Evolutionary conservation across 2,888 invertebrate species (phyloP).

Genomic region (Pyrochroa serraticornis): DNA sequence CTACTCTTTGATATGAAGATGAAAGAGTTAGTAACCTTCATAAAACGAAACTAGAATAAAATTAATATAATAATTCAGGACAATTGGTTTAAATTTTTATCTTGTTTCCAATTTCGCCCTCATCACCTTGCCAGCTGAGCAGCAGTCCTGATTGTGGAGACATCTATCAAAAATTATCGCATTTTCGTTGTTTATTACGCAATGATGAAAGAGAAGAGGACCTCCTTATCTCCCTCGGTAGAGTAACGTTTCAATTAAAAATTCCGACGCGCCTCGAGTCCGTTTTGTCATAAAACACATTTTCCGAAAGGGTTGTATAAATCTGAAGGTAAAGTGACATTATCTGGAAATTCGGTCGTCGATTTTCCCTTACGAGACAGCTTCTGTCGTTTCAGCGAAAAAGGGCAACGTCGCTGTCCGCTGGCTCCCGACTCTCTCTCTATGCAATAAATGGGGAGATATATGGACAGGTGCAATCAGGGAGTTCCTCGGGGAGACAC

Average conservation of each 20-base stretch:
- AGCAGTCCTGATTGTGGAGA: not conserved
- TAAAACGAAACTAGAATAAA: no score
- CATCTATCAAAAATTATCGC: no score
- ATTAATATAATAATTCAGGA: no score
- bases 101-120: no score
- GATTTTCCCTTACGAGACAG: constrained; percentile 50
- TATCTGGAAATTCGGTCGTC: constrained; percentile 51
- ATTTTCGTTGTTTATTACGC: no score
- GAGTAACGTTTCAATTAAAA: constrained; percentile 26
- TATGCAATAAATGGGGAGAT: constrained; percentile 52
- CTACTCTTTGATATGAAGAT: no score
- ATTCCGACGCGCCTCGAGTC: constrained; percentile 1
- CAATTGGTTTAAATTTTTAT: no score
- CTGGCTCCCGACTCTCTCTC: constrained; percentile 37
- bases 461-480: constrained; percentile 59
- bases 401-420: constrained; percentile 46
- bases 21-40: no score
- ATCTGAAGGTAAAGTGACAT: constrained; percentile 55
- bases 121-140: not conserved
- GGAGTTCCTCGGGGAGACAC: constrained; percentile 55
- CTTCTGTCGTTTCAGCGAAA: constrained; percentile 55
- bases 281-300: constrained; percentile 19
- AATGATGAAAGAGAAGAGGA: not conserved
- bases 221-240: constrained; percentile 2
- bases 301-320: constrained; percentile 51